These are phyloP conservation scores for Cheirogaleus medius DNA, from an alignment of 2,113 vertebrate genomes.

Conservation along the genomic window DNA sequence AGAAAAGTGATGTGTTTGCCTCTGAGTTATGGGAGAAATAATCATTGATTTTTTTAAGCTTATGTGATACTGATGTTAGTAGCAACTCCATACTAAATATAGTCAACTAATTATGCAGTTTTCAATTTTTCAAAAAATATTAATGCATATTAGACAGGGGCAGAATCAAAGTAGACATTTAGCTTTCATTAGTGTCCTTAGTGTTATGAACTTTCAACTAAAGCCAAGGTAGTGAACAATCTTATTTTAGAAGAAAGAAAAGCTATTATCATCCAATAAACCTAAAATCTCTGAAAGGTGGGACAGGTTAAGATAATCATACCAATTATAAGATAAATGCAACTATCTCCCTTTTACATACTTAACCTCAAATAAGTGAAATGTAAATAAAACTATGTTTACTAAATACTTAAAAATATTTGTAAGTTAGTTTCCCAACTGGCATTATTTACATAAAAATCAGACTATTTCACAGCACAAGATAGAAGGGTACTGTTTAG, in stretches of 20 bases:
- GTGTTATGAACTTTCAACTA: slow-evolving; percentile 7
- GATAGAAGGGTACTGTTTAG: not conserved
- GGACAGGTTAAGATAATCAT: not conserved
- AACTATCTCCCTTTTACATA: not conserved
- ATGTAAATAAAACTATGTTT: not conserved
- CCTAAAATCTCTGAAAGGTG: not conserved
- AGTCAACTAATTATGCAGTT: slow-evolving; percentile 42
- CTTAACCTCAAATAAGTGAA: not conserved
- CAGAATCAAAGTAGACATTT: not conserved
- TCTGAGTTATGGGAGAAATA: not conserved
- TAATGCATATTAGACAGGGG: slow-evolving; percentile 39
- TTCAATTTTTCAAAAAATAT: slow-evolving; percentile 34
- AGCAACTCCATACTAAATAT: not conserved
- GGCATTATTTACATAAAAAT: slow-evolving; percentile 7
- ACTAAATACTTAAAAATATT: not conserved
- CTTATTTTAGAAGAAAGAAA: slow-evolving; percentile 62
- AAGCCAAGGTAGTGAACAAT: slow-evolving; percentile 37
- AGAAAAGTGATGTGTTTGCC: not conserved
- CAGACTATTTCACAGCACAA: not conserved
- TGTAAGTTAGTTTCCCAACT: not conserved
- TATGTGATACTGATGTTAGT: not conserved
- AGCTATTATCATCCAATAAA: slow-evolving; percentile 50
- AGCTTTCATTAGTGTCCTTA: slow-evolving; percentile 32
- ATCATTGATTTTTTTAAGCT: not conserved
- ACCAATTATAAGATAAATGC: not conserved